These are phyloP conservation scores for Hirudinaria manillensis DNA, from an alignment of 2,888 invertebrate genomes.

Conservation along the genomic window DNA sequence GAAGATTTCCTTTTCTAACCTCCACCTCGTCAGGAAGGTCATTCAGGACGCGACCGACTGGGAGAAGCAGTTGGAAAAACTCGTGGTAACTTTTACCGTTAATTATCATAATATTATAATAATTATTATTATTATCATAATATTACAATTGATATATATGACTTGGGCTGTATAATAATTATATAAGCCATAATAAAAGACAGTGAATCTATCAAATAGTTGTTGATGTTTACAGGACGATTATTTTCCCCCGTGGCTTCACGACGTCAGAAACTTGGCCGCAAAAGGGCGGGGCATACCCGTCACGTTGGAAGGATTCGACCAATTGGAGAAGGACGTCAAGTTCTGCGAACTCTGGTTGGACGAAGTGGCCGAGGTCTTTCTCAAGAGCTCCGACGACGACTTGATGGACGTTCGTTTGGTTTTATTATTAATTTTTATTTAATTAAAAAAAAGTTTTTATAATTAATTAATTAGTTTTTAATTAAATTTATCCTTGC, in stretches of 20 bases:
- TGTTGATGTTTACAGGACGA: background rate
- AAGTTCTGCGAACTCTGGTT: background rate
- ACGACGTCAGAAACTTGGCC: background rate
- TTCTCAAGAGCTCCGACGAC: background rate
- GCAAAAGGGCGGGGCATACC: slow-evolving; percentile 11
- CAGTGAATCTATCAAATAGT: too few relatives aligned
- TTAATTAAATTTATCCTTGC: background rate
- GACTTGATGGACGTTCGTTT: slow-evolving; percentile 14
- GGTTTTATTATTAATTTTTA: background rate
- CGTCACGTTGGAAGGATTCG: slow-evolving; percentile 11
- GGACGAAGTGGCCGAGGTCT: slow-evolving; percentile 4
- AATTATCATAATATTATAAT: too few relatives aligned
- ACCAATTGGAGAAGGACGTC: slow-evolving; percentile 17
- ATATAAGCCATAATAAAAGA: too few relatives aligned
- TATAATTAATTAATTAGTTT: too few relatives aligned
- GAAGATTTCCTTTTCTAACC: background rate
- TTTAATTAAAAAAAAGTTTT: too few relatives aligned
- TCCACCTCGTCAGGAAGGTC: background rate
- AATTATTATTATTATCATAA: too few relatives aligned
- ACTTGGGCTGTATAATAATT: too few relatives aligned
- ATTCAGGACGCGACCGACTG: background rate
- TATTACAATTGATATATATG: too few relatives aligned
- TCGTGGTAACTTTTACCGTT: background rate
- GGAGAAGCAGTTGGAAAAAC: background rate
- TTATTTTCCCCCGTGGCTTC: background rate